Evolutionary conservation across 2,888 invertebrate species (phyloP).

Genomic region (Melieria crassipennis): DNA sequence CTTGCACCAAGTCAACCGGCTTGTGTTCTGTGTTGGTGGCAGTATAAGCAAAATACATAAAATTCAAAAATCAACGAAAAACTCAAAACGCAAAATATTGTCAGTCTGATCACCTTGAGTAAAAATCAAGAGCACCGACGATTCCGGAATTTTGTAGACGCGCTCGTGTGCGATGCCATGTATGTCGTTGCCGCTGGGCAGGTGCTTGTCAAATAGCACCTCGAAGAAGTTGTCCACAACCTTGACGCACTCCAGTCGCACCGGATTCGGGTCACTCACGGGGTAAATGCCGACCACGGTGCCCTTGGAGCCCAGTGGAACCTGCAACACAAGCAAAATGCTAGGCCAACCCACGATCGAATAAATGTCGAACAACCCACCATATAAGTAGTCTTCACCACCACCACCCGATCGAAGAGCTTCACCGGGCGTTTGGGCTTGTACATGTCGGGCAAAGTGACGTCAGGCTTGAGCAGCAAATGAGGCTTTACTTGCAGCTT

Average conservation of each 20-base stretch:
- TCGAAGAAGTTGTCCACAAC: conserved; percentile 74
- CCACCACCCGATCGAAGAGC: conserved; percentile 87
- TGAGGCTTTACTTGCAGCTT: conserved; percentile 83
- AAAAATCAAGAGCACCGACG: conserved; percentile 53
- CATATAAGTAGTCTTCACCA: conserved; percentile 76
- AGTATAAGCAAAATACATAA: background rate
- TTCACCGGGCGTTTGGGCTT: conserved; percentile 46
- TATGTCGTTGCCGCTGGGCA: conserved; percentile 71
- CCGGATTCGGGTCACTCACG: conserved; percentile 61
- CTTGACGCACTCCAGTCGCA: conserved; percentile 69
- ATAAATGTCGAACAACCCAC: conserved; percentile 55
- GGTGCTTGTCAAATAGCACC: conserved; percentile 82
- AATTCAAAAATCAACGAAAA: conserved; percentile 1
- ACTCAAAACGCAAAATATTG: too few relatives aligned
- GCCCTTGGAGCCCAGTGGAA: conserved; percentile 85
- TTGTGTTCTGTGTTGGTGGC: conserved; percentile 15
- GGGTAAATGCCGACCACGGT: conserved; percentile 80
- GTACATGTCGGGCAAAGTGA: conserved; percentile 67
- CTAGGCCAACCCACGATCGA: background rate
- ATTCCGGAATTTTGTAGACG: conserved; percentile 67
- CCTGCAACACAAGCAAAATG: conserved; percentile 42
- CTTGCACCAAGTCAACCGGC: conserved; percentile 16
- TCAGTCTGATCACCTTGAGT: conserved; percentile 44
- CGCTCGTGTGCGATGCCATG: conserved; percentile 59
- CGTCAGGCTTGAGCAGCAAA: conserved; percentile 70